Conservation (phyloP, 2,888 invertebrate genomes). For the Troides helena region DNA sequence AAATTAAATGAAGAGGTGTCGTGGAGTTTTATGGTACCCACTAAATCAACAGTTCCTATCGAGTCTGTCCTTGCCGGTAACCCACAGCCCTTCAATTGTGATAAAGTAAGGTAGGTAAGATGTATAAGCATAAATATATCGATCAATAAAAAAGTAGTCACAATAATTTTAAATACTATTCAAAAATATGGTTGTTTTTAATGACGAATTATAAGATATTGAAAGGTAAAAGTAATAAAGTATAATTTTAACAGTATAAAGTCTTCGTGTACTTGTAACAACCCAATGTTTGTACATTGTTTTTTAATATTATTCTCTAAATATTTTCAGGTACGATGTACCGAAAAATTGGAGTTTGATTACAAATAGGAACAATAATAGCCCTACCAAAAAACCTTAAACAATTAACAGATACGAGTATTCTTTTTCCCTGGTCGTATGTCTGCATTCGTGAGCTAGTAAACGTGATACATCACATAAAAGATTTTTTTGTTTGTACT, state of each 20-base stretch:
- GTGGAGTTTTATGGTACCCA: conserved; percentile 2
- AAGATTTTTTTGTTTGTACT: too few species aligned
- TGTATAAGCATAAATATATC: background rate
- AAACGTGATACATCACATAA: too few species aligned
- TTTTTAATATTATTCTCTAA: background rate
- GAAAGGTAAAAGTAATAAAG: background rate
- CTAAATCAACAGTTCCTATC: background rate
- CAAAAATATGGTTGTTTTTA: background rate
- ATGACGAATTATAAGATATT: background rate
- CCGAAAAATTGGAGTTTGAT: too few species aligned
- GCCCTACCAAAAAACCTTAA: too few species aligned
- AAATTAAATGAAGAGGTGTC: conserved; percentile 6
- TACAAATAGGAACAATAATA: too few species aligned
- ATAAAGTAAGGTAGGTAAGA: conserved; percentile 10
- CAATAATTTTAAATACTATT: too few species aligned
- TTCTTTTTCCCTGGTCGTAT: too few species aligned
- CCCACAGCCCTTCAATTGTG: conserved; percentile 8
- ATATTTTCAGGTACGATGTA: background rate
- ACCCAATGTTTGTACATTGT: background rate
- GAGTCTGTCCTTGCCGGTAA: conserved; percentile 20
- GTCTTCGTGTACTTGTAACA: too few species aligned
- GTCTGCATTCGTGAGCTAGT: too few species aligned
- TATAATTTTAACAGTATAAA: too few species aligned
- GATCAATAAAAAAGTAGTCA: too few species aligned
- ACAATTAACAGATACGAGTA: too few species aligned